phyloP scores from a whole-genome alignment of 1,140 invertebrate genomes.

The Lysiphlebus fabarum region DNA sequence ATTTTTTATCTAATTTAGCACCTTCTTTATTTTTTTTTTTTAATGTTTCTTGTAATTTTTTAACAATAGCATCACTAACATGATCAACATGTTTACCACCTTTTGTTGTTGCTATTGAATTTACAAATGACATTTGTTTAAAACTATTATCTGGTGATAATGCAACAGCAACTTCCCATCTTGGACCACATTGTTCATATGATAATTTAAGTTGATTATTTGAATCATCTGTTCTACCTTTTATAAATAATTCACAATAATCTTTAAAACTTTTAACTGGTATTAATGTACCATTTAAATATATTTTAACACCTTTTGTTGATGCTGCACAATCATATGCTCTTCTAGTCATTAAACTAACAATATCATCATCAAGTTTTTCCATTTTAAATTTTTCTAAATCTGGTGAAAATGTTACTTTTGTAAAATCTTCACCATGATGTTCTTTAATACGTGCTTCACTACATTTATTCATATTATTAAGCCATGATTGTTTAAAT shows the following conservation, averaged over 20 bases:
- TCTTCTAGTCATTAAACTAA: conserved; percentile 87
- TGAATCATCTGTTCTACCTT: conserved; percentile 73
- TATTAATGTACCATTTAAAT: conserved; percentile 83
- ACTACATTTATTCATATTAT: conserved; percentile 92
- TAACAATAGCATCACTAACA: conserved; percentile 83
- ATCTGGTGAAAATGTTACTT: conserved; percentile 95
- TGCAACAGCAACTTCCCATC: conserved; percentile 96
- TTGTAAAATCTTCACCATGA: conserved; percentile 84
- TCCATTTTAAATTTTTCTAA: conserved; percentile 96
- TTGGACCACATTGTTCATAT: conserved; percentile 78
- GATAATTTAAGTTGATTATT: conserved; percentile 83
- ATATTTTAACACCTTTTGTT: conserved; percentile 87
- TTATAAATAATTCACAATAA: conserved; percentile 92
- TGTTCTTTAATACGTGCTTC: conserved; percentile 81
- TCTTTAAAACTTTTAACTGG: conserved; percentile 95
- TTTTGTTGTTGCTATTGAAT: conserved; percentile 98
- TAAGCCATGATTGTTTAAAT: conserved; percentile 95
- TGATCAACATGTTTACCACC: conserved; percentile 98
- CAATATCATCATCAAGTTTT: conserved; percentile 88
- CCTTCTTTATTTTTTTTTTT: conserved; percentile 91
- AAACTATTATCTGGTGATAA: conserved; percentile 83
- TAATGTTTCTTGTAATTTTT: conserved; percentile 85
- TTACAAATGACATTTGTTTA: conserved; percentile 99
- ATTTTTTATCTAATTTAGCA: conserved; percentile 82
- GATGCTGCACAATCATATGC: conserved; percentile 96